Conservation (phyloP, 2,797 vertebrate genomes). For the Brotula barbata region DNA sequence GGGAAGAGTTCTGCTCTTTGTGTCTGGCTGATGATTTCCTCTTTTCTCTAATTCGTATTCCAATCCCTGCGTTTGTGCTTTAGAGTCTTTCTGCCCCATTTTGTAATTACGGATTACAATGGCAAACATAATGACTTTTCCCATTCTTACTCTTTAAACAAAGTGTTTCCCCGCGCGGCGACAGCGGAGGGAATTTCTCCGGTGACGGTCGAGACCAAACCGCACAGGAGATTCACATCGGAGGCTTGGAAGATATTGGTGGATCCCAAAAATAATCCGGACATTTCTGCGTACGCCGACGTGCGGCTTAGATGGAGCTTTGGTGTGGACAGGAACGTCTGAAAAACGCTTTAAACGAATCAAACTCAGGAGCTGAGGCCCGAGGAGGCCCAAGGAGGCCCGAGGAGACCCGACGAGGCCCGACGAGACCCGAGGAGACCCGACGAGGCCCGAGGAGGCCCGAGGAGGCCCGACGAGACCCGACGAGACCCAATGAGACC, state of each 20-base stretch:
- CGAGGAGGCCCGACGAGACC: too few relatives aligned
- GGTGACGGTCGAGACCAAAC: conserved; percentile 7
- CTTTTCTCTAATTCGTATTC: conserved; percentile 19
- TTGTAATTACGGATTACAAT: conserved; percentile 56
- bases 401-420: too few relatives aligned
- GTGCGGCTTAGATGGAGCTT: conserved; percentile 21
- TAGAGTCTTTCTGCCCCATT: conserved; percentile 45
- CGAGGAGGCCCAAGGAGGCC: too few relatives aligned
- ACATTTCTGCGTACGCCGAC: not conserved
- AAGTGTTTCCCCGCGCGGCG: conserved; percentile 24
- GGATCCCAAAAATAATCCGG: conserved; percentile 9
- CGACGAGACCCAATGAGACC: too few relatives aligned
- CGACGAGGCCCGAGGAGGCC: too few relatives aligned
- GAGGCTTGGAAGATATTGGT: conserved; percentile 11
- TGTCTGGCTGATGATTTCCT: conserved; percentile 22
- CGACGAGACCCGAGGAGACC: too few relatives aligned
- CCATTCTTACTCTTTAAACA: conserved; percentile 35
- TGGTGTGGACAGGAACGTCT: conserved; percentile 37
- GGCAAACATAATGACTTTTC: conserved; percentile 43
- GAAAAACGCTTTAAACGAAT: conserved; percentile 27
- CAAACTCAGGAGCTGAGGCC: conserved; percentile 22
- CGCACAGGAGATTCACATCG: conserved; percentile 13
- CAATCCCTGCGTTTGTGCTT: conserved; percentile 55
- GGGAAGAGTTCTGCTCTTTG: conserved; percentile 15
- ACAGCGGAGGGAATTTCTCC: conserved; percentile 11